Conservation (phyloP, 2,113 vertebrate species). For the Cavia porcellus region DNA sequence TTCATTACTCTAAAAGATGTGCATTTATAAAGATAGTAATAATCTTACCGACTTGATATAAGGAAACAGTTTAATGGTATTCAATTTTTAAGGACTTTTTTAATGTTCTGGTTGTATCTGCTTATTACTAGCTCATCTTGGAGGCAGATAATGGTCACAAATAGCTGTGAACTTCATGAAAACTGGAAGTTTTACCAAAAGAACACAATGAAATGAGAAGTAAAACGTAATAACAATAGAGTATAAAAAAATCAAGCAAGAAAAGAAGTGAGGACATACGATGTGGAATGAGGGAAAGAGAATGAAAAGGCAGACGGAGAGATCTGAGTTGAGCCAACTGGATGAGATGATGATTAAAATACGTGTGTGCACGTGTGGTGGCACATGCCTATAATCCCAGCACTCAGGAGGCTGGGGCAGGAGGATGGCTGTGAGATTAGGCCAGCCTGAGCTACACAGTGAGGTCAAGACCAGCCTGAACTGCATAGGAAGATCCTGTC, state of each 20-base stretch:
- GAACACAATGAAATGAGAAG: neutral
- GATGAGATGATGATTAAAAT: neutral
- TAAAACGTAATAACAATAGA: neutral
- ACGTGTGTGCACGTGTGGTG: neutral
- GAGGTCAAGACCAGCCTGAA: neutral
- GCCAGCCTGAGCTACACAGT: too few species aligned
- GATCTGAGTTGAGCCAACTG: neutral
- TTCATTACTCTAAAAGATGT: neutral
- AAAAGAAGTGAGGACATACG: neutral
- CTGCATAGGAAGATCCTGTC: neutral
- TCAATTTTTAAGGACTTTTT: neutral
- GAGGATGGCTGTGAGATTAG: neutral
- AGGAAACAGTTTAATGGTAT: neutral
- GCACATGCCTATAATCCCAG: neutral
- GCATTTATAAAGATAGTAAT: neutral
- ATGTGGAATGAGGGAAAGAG: neutral
- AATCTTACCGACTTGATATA: constrained; percentile 21
- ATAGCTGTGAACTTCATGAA: neutral
- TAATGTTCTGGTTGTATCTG: neutral
- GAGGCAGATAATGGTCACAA: neutral
- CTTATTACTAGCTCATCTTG: neutral
- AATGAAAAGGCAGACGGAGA: neutral
- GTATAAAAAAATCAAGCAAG: neutral
- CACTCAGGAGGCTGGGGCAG: neutral
- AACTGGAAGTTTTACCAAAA: neutral